phyloP scores from a whole-genome alignment of 2,797 vertebrate genomes.

The Anguilla anguilla region DNA sequence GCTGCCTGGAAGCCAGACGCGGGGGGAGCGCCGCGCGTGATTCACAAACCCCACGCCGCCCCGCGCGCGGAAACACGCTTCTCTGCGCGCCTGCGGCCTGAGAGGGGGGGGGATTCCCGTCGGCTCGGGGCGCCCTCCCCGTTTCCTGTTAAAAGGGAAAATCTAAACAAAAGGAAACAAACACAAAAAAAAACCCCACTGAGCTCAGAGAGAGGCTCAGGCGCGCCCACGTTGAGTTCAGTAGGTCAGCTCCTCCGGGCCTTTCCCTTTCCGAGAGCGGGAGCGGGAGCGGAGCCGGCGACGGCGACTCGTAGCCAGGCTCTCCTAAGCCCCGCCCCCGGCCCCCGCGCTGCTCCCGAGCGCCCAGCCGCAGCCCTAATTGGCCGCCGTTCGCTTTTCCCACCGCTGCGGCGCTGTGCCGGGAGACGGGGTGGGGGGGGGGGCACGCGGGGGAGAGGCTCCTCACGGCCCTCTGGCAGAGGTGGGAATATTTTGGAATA shows the following conservation, averaged over 20 bases:
- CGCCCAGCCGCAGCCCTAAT: slow-evolving; percentile 51
- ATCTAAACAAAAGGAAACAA: slow-evolving; percentile 37
- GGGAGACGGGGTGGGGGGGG: slow-evolving; percentile 48
- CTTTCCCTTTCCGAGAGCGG: background rate
- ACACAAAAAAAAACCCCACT: background rate
- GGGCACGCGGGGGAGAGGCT: slow-evolving; percentile 54
- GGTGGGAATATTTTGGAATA: slow-evolving; percentile 82
- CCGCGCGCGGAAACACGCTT: slow-evolving; percentile 47
- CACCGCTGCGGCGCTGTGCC: slow-evolving; percentile 52
- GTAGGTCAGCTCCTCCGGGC: background rate
- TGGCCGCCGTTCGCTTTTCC: slow-evolving; percentile 50
- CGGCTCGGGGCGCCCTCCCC: slow-evolving; percentile 46
- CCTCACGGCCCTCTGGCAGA: slow-evolving; percentile 72
- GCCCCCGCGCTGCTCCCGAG: background rate
- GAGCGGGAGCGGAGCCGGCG: background rate
- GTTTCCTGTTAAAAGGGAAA: slow-evolving; percentile 47
- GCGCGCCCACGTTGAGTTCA: background rate
- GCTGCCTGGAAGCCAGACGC: background rate
- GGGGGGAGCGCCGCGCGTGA: background rate
- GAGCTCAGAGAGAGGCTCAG: slow-evolving; percentile 21
- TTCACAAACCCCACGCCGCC: slow-evolving; percentile 19
- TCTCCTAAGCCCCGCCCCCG: background rate
- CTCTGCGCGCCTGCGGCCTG: slow-evolving; percentile 8
- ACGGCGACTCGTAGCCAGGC: background rate
- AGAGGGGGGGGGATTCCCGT: slow-evolving; percentile 50